phyloP scores from a whole-genome alignment of 2,888 invertebrate genomes.

The Chironomus tentans region DNA sequence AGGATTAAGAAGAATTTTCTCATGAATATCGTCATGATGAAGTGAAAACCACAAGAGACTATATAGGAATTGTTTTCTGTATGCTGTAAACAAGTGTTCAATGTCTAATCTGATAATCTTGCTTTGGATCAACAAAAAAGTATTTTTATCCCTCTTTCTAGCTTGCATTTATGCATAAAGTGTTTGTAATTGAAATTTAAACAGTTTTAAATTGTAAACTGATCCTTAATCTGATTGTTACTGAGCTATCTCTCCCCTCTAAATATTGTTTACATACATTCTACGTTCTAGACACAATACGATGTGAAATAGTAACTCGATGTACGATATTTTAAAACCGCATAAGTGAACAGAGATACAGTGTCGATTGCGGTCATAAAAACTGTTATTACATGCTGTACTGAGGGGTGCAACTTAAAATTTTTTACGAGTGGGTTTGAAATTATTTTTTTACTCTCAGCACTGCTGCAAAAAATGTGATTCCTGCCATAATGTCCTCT shows the following conservation, averaged over 20 bases:
- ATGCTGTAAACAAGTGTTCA: background rate
- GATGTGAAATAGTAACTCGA: background rate
- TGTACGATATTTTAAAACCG: background rate
- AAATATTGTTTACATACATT: too few species aligned
- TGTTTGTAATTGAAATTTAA: slow-evolving; percentile 13
- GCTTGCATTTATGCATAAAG: background rate
- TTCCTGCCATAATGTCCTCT: background rate
- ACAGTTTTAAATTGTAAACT: slow-evolving; percentile 24
- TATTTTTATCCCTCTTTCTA: too few species aligned
- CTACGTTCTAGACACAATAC: background rate
- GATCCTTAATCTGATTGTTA: slow-evolving; percentile 9
- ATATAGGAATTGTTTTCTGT: background rate
- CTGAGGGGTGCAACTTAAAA: background rate
- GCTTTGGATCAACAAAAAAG: background rate
- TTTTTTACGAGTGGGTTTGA: background rate
- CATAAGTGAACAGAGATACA: background rate
- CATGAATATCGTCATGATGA: background rate
- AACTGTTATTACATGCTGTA: background rate
- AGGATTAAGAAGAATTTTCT: background rate
- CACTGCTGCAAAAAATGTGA: too few species aligned
- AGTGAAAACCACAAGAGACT: background rate
- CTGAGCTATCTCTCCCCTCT: background rate
- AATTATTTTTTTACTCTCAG: background rate
- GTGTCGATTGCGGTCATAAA: background rate
- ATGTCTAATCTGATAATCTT: slow-evolving; percentile 3